A percentile compares a stretch with the other conserved stretches of the same genome.
Evolutionary conservation across 2,113 vertebrate genomes (phyloP).

Genomic region (Aspidoscelis tigris): DNA sequence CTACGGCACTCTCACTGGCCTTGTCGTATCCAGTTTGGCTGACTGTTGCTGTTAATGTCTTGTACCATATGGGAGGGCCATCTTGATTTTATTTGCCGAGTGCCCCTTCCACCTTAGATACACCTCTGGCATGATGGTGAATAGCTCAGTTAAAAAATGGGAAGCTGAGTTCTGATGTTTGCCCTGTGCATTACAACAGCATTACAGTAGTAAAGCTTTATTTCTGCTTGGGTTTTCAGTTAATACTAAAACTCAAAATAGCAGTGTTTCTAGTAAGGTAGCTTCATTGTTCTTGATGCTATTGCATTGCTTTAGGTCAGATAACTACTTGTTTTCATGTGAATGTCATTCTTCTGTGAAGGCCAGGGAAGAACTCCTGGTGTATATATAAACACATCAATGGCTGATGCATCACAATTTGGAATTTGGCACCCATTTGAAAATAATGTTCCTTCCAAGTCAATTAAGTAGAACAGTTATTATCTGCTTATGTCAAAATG

Average conservation of each 20-base stretch:
- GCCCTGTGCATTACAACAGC: neutral
- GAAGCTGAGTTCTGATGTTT: no score
- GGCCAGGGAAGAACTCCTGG: constrained; percentile 4
- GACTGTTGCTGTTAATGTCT: no score
- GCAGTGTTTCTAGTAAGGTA: constrained; percentile 8
- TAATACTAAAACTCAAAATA: neutral
- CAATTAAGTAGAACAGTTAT: constrained; percentile 6
- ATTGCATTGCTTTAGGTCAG: constrained; percentile 33
- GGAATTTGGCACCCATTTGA: constrained; percentile 23
- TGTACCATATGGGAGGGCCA: no score
- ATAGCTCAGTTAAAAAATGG: no score
- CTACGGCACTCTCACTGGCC: no score
- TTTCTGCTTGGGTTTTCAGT: neutral
- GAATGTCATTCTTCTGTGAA: constrained; percentile 7
- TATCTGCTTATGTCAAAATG: constrained; percentile 41
- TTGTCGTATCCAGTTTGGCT: no score
- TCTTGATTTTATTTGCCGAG: no score
- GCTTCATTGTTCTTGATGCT: constrained; percentile 18
- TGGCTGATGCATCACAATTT: constrained; percentile 27
- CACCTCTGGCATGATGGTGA: no score
- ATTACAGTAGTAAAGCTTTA: neutral
- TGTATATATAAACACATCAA: constrained; percentile 37
- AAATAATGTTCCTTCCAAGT: constrained; percentile 11
- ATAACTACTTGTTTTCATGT: constrained; percentile 20
- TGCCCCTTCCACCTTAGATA: no score